Base-by-base conservation (phyloP, 2,797 vertebrate species). In the Centropyge bicolor region DNA sequence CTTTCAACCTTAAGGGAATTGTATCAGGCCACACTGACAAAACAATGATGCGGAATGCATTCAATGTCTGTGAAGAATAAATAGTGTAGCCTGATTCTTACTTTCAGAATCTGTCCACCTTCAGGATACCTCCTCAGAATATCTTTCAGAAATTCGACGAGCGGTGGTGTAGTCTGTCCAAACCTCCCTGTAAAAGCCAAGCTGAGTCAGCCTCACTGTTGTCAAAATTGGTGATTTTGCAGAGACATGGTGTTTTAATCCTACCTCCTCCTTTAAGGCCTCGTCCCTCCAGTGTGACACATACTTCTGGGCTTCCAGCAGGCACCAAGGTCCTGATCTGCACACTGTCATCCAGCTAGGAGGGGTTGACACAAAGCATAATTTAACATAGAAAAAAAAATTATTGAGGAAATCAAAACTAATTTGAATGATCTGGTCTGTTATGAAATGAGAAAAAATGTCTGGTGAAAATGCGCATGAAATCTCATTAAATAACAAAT, bases 71-170 rank as follows among this genome's bases (percentile, higher is more conserved):
- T 67, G 52, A 22, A 63, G 57, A 62, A 19, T 14, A 35, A 56
- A 70, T 9, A 51, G 36, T 24, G n/a, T 43, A 65, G 6, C 38
- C 7, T 52, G 19, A 43, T 20, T 67, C 91, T 89, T 96, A 99
- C 98, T 96, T 99, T 99, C 74, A 99, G 93, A 92, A 99, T 99
- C 84, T 99, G 98, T 85, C 98, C 98, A 91, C 98, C 98, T 92
- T 99, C 98, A 52, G 98, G 98, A 64, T 99, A 99, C 89, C 98
- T 95, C 92, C 97, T 96, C 78, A 99, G 94, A 91, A 99, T 99
- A 86, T 99, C 98, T 92, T 99, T 99, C 80, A 99, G 93, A 93
- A 99, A 99, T 86, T 99, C 98, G 45, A 99, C 98, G 76, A 99
- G 96, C 0, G 98, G 98, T 35, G 98, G 98, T 4, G 98, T 99